phyloP scores from a whole-genome alignment of 2,113 vertebrate species.

The Vicugna pacos region DNA sequence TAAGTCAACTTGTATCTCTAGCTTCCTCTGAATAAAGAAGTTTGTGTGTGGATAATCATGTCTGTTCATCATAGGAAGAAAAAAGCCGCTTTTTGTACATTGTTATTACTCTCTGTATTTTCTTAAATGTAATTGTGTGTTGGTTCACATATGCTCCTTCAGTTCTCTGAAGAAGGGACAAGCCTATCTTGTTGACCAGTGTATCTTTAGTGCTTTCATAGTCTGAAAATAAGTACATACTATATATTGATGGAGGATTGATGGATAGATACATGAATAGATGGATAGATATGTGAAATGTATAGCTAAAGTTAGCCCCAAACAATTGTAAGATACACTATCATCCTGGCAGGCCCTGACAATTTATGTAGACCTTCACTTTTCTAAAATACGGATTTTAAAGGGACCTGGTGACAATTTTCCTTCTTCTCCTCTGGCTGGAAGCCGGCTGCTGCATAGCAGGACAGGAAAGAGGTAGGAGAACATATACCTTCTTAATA shows the following conservation, averaged over 20 bases:
- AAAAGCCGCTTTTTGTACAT: neutral
- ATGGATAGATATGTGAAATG: neutral
- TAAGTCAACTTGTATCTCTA: neutral
- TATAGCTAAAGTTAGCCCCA: neutral
- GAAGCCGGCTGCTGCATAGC: neutral
- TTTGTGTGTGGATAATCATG: neutral
- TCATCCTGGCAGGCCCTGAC: neutral
- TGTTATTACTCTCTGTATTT: neutral
- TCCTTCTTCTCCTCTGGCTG: neutral
- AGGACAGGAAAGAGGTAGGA: neutral
- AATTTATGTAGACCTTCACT: neutral
- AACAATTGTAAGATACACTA: neutral
- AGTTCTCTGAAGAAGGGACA: neutral
- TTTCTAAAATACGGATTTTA: neutral
- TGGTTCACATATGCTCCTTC: neutral
- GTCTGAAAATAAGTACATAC: neutral
- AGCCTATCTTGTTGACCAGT: neutral
- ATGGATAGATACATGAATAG: neutral
- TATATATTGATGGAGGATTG: neutral
- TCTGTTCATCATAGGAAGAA: neutral
- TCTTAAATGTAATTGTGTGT: neutral
- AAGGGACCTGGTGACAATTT: neutral
- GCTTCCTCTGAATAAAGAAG: constrained; percentile 6
- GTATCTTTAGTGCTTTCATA: neutral
- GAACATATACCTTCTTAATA: neutral